Evolutionary conservation across 2,113 vertebrate species (phyloP).

Genomic region (Lontra canadensis): DNA sequence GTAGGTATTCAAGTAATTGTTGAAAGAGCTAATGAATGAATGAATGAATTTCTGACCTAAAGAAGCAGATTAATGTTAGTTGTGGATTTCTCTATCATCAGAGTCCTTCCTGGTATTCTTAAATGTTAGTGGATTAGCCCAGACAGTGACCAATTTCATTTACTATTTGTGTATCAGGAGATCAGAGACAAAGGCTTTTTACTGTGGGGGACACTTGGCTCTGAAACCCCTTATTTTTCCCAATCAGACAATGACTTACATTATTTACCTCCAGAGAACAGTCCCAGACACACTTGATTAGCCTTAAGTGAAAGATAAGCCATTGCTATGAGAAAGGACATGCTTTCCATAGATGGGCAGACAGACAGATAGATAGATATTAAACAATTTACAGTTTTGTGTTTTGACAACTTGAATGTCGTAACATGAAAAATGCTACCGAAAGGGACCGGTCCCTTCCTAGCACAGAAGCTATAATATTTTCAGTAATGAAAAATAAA

Average conservation of each 20-base stretch:
- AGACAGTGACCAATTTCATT: constrained; percentile 75
- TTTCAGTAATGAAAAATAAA: constrained; percentile 71
- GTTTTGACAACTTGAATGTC: constrained; percentile 71
- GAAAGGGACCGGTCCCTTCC: constrained; percentile 33
- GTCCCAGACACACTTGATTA: constrained; percentile 78
- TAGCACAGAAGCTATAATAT: constrained; percentile 57
- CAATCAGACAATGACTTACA: constrained; percentile 72
- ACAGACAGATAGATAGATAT: constrained; percentile 75
- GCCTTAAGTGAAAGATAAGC: constrained; percentile 77
- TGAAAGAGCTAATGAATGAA: constrained; percentile 11
- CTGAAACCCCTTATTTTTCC: constrained; percentile 68
- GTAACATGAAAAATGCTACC: constrained; percentile 74
- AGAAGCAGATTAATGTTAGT: neutral
- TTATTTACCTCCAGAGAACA: constrained; percentile 74
- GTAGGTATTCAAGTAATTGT: neutral
- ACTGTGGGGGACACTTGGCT: constrained; percentile 73
- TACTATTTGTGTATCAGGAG: constrained; percentile 70
- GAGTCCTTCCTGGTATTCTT: constrained; percentile 60
- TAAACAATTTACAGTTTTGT: constrained; percentile 76
- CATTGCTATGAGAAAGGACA: constrained; percentile 73
- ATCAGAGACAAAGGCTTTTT: constrained; percentile 76
- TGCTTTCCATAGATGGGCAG: constrained; percentile 75
- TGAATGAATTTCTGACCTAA: constrained; percentile 38
- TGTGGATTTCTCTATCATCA: constrained; percentile 55
- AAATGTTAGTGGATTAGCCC: constrained; percentile 53